Conservation (phyloP, 2,113 vertebrate genomes). For the Hiodon alosoides region DNA sequence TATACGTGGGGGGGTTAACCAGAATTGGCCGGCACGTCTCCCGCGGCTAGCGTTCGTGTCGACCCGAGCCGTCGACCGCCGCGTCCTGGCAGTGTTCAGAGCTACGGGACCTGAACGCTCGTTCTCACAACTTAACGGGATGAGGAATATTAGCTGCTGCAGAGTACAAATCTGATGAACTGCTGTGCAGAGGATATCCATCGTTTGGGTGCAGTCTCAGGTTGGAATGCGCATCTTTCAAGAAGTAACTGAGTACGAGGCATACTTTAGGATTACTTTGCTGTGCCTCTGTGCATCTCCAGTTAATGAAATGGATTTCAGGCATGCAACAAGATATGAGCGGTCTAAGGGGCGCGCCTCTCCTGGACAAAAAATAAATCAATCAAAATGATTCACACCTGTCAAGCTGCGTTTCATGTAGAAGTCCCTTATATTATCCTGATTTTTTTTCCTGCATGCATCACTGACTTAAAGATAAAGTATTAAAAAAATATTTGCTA, state of each 20-base stretch:
- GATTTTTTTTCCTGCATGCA: slow-evolving; percentile 19
- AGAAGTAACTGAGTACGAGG: neutral
- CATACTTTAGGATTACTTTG: slow-evolving; percentile 16
- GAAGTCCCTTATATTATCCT: neutral
- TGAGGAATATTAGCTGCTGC: too few relatives aligned
- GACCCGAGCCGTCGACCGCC: too few relatives aligned
- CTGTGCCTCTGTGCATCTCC: slow-evolving; percentile 5
- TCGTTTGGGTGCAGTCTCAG: too few relatives aligned
- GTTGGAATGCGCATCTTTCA: neutral
- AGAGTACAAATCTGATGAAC: too few relatives aligned
- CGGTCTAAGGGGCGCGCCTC: neutral
- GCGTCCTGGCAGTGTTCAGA: too few relatives aligned
- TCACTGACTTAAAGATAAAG: slow-evolving; percentile 27
- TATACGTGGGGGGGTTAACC: slow-evolving; percentile 12
- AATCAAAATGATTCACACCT: slow-evolving; percentile 24
- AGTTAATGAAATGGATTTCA: slow-evolving; percentile 28
- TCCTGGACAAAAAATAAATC: slow-evolving; percentile 18
- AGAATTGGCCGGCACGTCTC: neutral
- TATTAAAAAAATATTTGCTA: slow-evolving; percentile 27
- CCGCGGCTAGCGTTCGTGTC: too few relatives aligned
- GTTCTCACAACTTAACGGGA: too few relatives aligned
- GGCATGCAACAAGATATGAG: slow-evolving; percentile 23
- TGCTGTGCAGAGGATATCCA: too few relatives aligned
- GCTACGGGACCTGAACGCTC: too few relatives aligned
- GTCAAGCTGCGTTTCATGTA: slow-evolving; percentile 12